Evolutionary conservation across 2,888 invertebrate species (phyloP), one percentile per base, ranked within the genome.

Genomic region (Lasius fuliginosus): DNA sequence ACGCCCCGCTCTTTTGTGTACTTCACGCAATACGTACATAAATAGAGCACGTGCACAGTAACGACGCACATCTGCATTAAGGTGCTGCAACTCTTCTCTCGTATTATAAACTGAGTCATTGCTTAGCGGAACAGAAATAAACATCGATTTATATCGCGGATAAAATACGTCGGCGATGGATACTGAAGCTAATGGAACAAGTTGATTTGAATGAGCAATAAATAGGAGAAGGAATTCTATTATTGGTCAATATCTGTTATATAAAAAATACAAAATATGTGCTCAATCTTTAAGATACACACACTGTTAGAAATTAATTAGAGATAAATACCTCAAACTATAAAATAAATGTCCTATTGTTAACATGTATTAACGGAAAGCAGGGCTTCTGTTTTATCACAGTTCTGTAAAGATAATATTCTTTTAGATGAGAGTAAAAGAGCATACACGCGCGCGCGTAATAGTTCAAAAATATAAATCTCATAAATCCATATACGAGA

Each of bases 51-150:
- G 69, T 79, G 23, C 60, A 42, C 23, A 30, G 58, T 79, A 77
- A 79, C 69, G 69, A 33, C 42, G 58, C 60, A 46, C 60, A 46
- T 71, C 33, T 71, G 46, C 46, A 71, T 79, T 71, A 77, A n/a
- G 77, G 6, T 42, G 30, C 60, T 60, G 71, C 33, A 18, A 23
- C 23, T 46, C 40, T 27, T 27, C 36, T 67, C 56, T 56, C n/a
- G 53, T 56, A n/a, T 68, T 68, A 53, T 53, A 77, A n/a, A 71
- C 36, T 58, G 58, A 71, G 23, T 79, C 58, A 71, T 46, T 60
- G 71, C 42, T 79, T 15, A 40, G 30, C 69, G 30, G 42, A 58
- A 69, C 69, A 58, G 69, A 69, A 69, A 67, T 77, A 79, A 49
- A 18, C 49, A 49, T 49, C 8, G 53, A 53, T 18, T 53, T n/a